Percentiles rank a stretch among this genome's conserved stretches.
phyloP scores from a whole-genome alignment of 2,797 vertebrate genomes.

The Premnoplex brunnescens region DNA sequence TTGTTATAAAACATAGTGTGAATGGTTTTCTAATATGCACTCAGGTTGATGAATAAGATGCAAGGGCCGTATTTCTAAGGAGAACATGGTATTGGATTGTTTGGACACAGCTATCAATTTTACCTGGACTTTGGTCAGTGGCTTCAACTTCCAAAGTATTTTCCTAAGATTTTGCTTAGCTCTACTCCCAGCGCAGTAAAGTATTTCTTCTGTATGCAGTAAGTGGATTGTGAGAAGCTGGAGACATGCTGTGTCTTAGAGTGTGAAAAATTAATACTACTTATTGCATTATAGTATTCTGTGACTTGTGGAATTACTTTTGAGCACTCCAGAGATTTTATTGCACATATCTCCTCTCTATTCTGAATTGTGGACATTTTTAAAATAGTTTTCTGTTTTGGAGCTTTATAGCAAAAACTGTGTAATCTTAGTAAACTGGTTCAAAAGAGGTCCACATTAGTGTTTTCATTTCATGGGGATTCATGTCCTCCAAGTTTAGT shows the following conservation, averaged over 20 bases:
- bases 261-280: neutral
- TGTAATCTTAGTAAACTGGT: neutral
- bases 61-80: neutral
- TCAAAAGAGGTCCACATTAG: neutral
- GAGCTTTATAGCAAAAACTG: neutral
- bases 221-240: neutral
- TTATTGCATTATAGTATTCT: neutral
- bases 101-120: neutral
- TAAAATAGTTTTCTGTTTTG: neutral
- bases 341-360: neutral
- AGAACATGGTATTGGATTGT: neutral
- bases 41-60: neutral
- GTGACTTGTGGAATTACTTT: neutral
- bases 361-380: neutral
- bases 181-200: neutral
- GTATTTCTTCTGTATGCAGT: neutral
- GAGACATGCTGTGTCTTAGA: neutral
- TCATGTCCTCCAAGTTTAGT: neutral
- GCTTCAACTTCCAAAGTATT: neutral
- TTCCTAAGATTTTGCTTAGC: neutral
- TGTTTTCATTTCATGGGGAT: slow-evolving; percentile 3
- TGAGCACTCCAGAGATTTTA: slow-evolving; percentile 6
- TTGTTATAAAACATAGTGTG: neutral
- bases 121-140: neutral
- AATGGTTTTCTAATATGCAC: neutral